Base-by-base conservation (phyloP, 2,797 vertebrate genomes). In the Clarias laeviceps region DNA sequence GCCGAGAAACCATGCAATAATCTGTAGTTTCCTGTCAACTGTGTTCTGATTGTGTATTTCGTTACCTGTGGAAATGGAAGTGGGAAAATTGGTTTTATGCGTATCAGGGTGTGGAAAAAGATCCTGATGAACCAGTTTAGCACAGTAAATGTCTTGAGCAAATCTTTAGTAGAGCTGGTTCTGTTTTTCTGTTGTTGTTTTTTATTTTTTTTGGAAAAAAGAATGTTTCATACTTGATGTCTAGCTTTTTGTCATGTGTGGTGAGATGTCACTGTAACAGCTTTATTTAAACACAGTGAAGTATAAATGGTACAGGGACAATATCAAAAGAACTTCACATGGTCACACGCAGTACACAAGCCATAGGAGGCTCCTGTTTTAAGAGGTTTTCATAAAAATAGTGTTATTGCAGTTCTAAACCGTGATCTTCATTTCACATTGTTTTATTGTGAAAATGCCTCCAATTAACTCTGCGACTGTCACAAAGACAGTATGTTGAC, bases 101-200 rank as follows among this genome's bases (percentile, higher is more conserved):
- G n/a, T 32, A 76, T 64, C 56, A 50, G 74, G 50, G 34, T 77
- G 73, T 72, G 70, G 66, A 64, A 29, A 80, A 80, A 56, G 27
- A 45, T 40, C 62, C 27, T 15, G 18, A 59, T 80, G 37, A 73
- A 65, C 17, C 59, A 11, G 27, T 85, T 84, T 64, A 50, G 37
- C 59, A n/a, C 80, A 34, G 45, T 12, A 50, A 50, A 50, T 12
- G 22, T 81, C 27, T n/a, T 62, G 72, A 29, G 72, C 29, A 29
- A 76, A 32, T 29, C 7, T 29, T 77, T 29, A 34, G 29, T 14
- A 34, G 56, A 24, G 37, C n/a, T 61, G 17, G 18, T 22, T 24
- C 54, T 64, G 56, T 22, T 84, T 15, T 65, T 15, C n/a, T 54
- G 24, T 27, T 12, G 22, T 45, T 45, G 14, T 5, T n/a, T 18